Evolutionary conservation across 2,797 vertebrate species (phyloP).

Genomic region (Peromyscus eremicus): DNA sequence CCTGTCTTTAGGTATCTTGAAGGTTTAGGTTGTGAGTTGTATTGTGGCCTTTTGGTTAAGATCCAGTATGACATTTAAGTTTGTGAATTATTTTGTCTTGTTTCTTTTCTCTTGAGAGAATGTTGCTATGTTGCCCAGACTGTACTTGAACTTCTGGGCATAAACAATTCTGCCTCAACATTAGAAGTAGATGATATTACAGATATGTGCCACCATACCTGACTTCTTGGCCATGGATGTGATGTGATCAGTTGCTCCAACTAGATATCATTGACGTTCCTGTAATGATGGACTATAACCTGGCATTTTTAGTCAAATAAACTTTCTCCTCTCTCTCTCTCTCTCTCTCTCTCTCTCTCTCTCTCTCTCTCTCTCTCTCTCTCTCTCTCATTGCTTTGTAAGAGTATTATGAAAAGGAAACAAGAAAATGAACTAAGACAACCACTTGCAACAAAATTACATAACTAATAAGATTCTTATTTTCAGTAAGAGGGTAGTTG

Average conservation of each 20-base stretch:
- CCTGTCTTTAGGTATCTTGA: background rate
- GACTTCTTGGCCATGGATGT: background rate
- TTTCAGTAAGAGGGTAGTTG: background rate
- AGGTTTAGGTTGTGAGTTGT: background rate
- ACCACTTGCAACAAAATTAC: background rate
- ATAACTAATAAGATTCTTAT: background rate
- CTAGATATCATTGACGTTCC: background rate
- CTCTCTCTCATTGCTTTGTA: background rate
- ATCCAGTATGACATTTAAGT: background rate
- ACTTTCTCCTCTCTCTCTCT: background rate
- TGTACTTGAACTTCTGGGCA: background rate
- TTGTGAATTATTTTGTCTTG: background rate
- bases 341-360: too few species aligned
- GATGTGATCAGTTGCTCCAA: background rate
- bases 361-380: too few species aligned
- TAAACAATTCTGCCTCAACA: background rate
- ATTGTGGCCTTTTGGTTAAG: background rate
- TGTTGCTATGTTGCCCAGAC: background rate
- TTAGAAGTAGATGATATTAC: background rate
- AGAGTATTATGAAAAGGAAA: background rate
- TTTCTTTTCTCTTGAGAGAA: background rate
- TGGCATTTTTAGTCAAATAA: background rate
- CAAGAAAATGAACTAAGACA: background rate
- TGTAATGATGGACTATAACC: background rate
- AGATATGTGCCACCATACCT: background rate